Percentiles rank a stretch among this genome's conserved stretches.
Evolutionary conservation across 2,797 vertebrate genomes (phyloP).

Genomic region (Diplodus puntazzo): DNA sequence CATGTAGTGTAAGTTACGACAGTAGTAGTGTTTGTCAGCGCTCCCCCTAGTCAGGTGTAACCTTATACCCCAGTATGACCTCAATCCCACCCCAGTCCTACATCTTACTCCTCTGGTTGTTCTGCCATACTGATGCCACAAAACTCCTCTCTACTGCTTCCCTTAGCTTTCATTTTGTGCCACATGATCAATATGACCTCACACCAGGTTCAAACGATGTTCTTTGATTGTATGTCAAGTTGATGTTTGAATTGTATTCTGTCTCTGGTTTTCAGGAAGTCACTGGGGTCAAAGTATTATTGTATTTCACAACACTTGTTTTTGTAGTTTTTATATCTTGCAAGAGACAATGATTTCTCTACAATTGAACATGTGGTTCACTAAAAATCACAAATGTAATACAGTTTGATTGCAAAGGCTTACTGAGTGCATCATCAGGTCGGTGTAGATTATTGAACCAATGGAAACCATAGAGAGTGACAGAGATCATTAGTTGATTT

Average conservation of each 20-base stretch:
- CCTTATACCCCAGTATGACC: slow-evolving; percentile 3
- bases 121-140: background rate
- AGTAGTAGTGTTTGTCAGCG: slow-evolving; percentile 30
- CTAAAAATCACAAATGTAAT: background rate
- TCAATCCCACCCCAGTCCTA: slow-evolving; percentile 11
- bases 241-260: background rate
- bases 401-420: background rate
- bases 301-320: background rate
- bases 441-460: background rate
- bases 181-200: slow-evolving; percentile 1
- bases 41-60: background rate
- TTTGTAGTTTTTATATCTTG: background rate
- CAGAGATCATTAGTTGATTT: no score
- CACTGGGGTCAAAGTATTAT: no score
- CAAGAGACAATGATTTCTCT: background rate
- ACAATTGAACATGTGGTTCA: background rate
- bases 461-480: background rate
- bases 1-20: background rate
- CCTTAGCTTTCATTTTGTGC: background rate
- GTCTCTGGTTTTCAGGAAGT: background rate
- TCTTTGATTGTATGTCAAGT: background rate
- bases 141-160: background rate
- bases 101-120: background rate
- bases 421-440: background rate
- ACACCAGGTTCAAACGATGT: background rate